Evolutionary conservation across 2,797 vertebrate genomes (phyloP).

Genomic region (Rhyacichthys aspro): DNA sequence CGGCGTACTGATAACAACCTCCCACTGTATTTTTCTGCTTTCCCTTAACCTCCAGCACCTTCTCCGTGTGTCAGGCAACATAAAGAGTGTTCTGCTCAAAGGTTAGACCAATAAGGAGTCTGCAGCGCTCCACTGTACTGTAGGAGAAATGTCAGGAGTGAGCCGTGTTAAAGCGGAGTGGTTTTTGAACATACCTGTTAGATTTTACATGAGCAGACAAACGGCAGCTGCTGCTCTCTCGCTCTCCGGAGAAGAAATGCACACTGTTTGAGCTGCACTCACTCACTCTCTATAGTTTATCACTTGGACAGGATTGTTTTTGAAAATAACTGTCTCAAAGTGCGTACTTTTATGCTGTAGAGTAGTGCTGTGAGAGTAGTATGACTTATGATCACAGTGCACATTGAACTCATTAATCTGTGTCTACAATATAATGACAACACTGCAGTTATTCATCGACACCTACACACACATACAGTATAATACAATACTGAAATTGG

Average conservation of each 20-base stretch:
- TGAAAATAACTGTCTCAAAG: no score
- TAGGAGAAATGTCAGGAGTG: conserved; percentile 59
- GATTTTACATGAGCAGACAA: conserved; percentile 33
- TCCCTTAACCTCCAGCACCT: conserved; percentile 28
- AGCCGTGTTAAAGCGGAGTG: conserved; percentile 45
- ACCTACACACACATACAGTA: no score
- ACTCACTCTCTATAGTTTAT: no score
- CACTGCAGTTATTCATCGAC: no score
- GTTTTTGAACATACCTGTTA: conserved; percentile 28
- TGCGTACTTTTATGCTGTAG: no score
- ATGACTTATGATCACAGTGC: no score
- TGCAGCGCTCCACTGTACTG: conserved; percentile 39
- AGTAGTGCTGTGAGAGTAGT: no score
- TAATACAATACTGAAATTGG: no score
- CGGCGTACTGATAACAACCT: conserved; percentile 52
- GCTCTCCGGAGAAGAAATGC: conserved; percentile 22
- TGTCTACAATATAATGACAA: no score
- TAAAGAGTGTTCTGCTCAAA: conserved; percentile 60
- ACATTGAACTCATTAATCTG: no score
- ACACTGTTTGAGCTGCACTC: background rate
- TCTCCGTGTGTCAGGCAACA: conserved; percentile 58
- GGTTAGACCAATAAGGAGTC: conserved; percentile 66
- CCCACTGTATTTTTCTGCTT: conserved; percentile 39
- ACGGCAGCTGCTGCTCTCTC: conserved; percentile 8
- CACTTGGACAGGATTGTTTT: no score